Base-by-base conservation (phyloP, 1,140 invertebrate genomes). In the Sitophilus oryzae region DNA sequence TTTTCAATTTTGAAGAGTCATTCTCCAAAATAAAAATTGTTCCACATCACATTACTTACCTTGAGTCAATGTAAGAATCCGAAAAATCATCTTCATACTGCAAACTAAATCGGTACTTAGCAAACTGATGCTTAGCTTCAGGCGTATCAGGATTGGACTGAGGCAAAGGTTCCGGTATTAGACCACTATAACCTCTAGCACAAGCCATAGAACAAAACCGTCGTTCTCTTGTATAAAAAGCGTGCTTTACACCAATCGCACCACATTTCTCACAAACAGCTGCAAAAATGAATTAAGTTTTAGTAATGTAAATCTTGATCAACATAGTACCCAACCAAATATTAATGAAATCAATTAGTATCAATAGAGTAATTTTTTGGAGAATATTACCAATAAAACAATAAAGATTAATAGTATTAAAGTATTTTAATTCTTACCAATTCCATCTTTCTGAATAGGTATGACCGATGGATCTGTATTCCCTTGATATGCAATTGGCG, bases 231-330 rank as follows among this genome's bases (percentile, higher is more conserved):
- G 88, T 91, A 65, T 93, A 92, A 73, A 93, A 93, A 2, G 89
- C 86, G 73, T 91, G 87, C 71, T 91, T 91, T 4, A 92, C 89
- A 55, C 90, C 90, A 61, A 91, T 88, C 22, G 87, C 85, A 44
- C 89, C 89, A 74, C 90, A 93, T 71, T 88, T 87, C 73, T 90
- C 86, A 79, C 89, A 93, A 23, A 91, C 86, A 64, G 88, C 88
- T 90, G 59, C 11, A 76, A 70, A 62, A 72, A 64, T 49, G 51
- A 25, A 37, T n/a, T n/a, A 51, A 44, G 40, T 55, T 21, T 42
- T 50, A 16, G 14, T 19, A 34, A n/a, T n/a, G n/a, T n/a, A n/a
- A n/a, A n/a, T n/a, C n/a, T n/a, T n/a, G n/a, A n/a, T n/a, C n/a
- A n/a, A 40, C 5, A 40, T 40, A 40, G 19, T 15, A 40, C 14